Evolutionary conservation across 2,797 vertebrate genomes (phyloP).

Genomic region (Lepus oiostolus): DNA sequence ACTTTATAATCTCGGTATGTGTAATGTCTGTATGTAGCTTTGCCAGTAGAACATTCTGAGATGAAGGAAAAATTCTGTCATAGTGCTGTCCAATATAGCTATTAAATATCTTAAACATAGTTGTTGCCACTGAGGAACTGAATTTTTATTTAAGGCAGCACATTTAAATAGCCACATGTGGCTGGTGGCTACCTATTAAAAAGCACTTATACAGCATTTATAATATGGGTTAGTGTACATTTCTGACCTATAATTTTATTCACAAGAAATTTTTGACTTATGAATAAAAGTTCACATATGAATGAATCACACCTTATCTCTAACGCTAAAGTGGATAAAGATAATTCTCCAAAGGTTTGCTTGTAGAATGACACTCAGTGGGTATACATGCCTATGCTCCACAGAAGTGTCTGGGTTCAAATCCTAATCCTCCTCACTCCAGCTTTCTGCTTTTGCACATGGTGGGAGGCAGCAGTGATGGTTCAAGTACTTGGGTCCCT

Average conservation of each 20-base stretch:
- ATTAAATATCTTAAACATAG: not conserved
- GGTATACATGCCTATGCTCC: not conserved
- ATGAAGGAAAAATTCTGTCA: not conserved
- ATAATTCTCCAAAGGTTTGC: not conserved
- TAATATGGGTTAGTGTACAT: not conserved
- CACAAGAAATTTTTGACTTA: slow-evolving; percentile 4
- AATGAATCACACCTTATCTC: not conserved
- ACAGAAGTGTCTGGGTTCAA: no score
- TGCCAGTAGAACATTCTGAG: not conserved
- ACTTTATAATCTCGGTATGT: not conserved
- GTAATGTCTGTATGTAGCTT: not conserved
- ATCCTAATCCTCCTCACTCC: no score
- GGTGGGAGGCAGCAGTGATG: no score
- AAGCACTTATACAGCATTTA: not conserved
- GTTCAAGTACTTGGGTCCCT: no score
- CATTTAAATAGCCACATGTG: not conserved
- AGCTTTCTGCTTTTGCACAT: no score
- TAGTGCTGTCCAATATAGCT: not conserved
- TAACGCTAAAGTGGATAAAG: not conserved
- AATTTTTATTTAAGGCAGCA: slow-evolving; percentile 50
- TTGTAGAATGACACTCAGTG: not conserved
- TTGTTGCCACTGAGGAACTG: not conserved
- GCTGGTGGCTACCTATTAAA: not conserved
- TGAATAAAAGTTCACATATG: not conserved
- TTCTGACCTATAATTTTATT: slow-evolving; percentile 15